These are phyloP conservation scores for Tauraco hartlaubi DNA, from an alignment of 2,797 vertebrate species.

Conservation along the genomic window DNA sequence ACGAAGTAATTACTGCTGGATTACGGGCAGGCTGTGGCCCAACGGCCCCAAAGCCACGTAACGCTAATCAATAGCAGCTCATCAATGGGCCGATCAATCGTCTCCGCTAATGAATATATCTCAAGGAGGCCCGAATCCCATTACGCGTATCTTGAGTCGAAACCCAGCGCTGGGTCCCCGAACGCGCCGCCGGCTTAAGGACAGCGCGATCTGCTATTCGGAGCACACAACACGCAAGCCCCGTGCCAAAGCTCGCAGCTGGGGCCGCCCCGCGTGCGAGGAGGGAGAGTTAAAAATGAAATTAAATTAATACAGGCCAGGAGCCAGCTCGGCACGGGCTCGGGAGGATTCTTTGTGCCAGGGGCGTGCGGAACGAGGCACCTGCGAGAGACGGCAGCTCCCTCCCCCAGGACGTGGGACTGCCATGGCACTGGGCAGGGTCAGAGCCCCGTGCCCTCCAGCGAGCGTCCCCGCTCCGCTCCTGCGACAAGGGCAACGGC, in stretches of 20 bases:
- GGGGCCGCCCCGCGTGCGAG: not conserved
- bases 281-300: not conserved
- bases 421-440: not conserved
- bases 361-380: accelerated
- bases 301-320: not conserved
- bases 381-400: not conserved
- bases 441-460: accelerated
- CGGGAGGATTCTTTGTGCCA: not conserved
- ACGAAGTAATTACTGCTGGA: constrained; percentile 47
- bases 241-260: not conserved
- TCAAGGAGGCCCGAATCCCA: constrained; percentile 57
- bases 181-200: not conserved
- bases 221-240: not conserved
- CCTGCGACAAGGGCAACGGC: not conserved
- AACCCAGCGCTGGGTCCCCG: not conserved
- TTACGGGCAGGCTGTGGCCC: constrained; percentile 24
- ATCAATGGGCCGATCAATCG: constrained; percentile 66
- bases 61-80: constrained; percentile 58
- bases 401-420: not conserved
- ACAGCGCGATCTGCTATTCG: not conserved
- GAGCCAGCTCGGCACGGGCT: not conserved
- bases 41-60: not conserved
- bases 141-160: not conserved
- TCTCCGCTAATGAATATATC: constrained; percentile 40
- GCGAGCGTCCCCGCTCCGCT: not conserved